Conservation (phyloP, 2,113 vertebrate species). For the Notiomystis cincta region DNA sequence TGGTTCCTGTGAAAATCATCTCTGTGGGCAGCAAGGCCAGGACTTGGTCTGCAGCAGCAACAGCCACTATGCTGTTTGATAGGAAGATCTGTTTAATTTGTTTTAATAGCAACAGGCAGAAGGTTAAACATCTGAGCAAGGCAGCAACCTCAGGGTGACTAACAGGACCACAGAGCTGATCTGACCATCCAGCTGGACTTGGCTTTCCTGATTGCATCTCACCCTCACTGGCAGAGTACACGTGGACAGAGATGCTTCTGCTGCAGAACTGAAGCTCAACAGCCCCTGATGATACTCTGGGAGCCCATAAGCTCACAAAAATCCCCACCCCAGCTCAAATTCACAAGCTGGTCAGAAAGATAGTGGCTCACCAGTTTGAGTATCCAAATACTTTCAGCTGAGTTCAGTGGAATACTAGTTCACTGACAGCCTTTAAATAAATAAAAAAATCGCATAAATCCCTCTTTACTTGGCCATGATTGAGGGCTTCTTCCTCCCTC, state of each 20-base stretch:
- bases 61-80: neutral
- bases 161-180: neutral
- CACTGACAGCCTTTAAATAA: neutral
- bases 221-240: neutral
- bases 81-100: neutral
- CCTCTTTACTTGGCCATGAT: slow-evolving; percentile 19
- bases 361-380: neutral
- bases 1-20: neutral
- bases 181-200: neutral
- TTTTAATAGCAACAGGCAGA: neutral
- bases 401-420: slow-evolving; percentile 13
- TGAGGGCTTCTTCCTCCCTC: neutral
- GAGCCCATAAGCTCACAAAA: neutral
- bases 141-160: neutral
- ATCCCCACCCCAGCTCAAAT: neutral
- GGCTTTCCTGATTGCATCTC: neutral
- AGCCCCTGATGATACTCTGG: neutral
- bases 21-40: neutral
- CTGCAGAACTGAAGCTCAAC: neutral
- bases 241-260: neutral
- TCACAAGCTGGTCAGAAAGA: neutral
- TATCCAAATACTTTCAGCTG: neutral
- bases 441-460: neutral
- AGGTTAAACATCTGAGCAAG: neutral
- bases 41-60: neutral